Evolutionary conservation across 2,888 invertebrate species (phyloP).

Genomic region (Hecatera dysodea): DNA sequence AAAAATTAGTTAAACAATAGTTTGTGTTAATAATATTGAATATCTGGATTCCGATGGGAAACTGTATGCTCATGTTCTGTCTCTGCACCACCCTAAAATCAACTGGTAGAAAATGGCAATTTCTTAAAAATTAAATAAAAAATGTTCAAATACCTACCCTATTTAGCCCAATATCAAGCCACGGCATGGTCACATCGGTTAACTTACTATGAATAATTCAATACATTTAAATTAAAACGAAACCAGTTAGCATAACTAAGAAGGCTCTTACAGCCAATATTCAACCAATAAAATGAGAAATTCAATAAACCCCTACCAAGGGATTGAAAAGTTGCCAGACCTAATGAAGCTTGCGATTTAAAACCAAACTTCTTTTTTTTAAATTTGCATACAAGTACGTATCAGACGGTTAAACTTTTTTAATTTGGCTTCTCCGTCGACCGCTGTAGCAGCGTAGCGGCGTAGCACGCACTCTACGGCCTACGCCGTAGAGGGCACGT

Average conservation of each 20-base stretch:
- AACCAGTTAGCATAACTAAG: background rate
- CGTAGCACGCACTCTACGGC: slow-evolving; percentile 58
- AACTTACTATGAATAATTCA: too few relatives aligned
- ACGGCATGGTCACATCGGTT: too few relatives aligned
- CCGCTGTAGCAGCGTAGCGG: slow-evolving; percentile 22
- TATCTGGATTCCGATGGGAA: too few relatives aligned
- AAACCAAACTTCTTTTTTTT: slow-evolving; percentile 64
- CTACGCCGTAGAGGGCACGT: slow-evolving; percentile 61
- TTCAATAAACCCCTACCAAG: slow-evolving; percentile 25
- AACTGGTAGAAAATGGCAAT: too few relatives aligned
- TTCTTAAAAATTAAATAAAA: too few relatives aligned
- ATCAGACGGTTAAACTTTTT: slow-evolving; percentile 83
- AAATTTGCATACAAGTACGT: slow-evolving; percentile 72
- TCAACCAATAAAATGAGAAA: slow-evolving; percentile 31
- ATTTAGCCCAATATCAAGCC: too few relatives aligned
- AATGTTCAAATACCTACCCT: too few relatives aligned
- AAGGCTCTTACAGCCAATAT: background rate
- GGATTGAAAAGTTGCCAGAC: slow-evolving; percentile 55
- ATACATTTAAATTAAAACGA: background rate
- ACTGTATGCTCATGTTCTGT: too few relatives aligned
- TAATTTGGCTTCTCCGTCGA: slow-evolving; percentile 78
- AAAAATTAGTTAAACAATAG: too few relatives aligned
- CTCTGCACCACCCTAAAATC: too few relatives aligned
- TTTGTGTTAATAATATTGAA: too few relatives aligned
- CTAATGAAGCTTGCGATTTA: slow-evolving; percentile 60